Percentiles rank a stretch among this genome's conserved stretches.
These are phyloP conservation scores for Lasaia peninsularis DNA, from an alignment of 1,140 invertebrate species.

Conservation along the genomic window DNA sequence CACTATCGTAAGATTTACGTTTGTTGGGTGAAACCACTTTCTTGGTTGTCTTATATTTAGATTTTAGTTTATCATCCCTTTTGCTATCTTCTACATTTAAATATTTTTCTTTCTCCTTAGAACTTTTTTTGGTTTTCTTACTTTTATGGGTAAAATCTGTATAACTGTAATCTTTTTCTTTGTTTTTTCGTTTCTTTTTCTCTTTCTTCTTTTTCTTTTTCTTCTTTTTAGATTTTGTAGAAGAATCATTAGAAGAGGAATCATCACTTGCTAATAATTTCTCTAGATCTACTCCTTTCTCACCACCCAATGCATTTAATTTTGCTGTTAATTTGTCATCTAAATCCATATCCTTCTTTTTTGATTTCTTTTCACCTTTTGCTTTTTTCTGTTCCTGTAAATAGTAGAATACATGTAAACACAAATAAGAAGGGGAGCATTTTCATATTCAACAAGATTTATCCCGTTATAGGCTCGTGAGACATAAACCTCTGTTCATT, in stretches of 20 bases:
- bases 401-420: conserved; percentile 11
- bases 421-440: background rate
- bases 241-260: conserved; percentile 68
- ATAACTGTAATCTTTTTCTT: conserved; percentile 27
- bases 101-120: conserved; percentile 20
- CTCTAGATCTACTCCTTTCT: conserved; percentile 55
- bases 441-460: too few species aligned
- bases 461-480: background rate
- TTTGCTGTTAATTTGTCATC: conserved; percentile 78
- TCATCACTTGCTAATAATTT: conserved; percentile 58
- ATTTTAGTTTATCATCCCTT: conserved; percentile 10
- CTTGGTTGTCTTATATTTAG: background rate
- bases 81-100: conserved; percentile 16
- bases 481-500: too few species aligned
- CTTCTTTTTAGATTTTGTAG: conserved; percentile 71
- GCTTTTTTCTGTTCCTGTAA: conserved; percentile 67
- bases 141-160: conserved; percentile 18
- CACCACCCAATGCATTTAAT: conserved; percentile 71
- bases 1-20: conserved; percentile 16
- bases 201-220: conserved; percentile 57
- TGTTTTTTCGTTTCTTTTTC: conserved; percentile 40
- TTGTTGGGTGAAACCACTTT: conserved; percentile 14
- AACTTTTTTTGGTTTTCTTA: conserved; percentile 20
- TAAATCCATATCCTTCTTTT: conserved; percentile 72
- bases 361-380: conserved; percentile 78